Base-by-base conservation (phyloP, 2,888 invertebrate species). In the Elgonia sp. region DNA sequence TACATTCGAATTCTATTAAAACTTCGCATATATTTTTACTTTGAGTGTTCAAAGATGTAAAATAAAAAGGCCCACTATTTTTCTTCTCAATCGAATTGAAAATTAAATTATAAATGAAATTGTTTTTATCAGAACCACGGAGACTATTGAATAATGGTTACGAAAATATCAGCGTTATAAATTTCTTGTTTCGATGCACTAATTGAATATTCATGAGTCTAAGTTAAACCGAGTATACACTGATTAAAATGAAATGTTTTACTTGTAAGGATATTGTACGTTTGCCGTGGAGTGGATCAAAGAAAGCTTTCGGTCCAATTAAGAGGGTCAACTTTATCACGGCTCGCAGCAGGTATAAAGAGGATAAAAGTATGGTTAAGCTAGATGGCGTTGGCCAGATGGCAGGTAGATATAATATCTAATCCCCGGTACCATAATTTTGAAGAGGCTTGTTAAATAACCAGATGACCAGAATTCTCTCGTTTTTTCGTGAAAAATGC, bases 321-420 rank as follows among this genome's bases (percentile, higher is more conserved):
- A 88, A 88, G 77, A 88, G 77, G 79, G 84, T 84, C 88, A 81
- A 77, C 84, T 88, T 87, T 87, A 87, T 87, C 87, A 73, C 69
- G 69, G 46, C 63, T 75, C 80, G 50, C 69, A 79, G 87, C 84
- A 87, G 84, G 77, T 81, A 87, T 72, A 84, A 87, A 76, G 72
- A 75, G 81, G 65, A 84, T 84, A 81, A 89, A 87, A 89, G 73
- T 84, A 67, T 79, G 75, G 72, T 77, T 82, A 77, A 86, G 73
- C 81, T 81, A 76, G 77, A 82, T 73, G 73, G 82, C 76, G 82
- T 76, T 84, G 83, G 73, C 81, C 89, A 85, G 76, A 69, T 86
- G 87, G 87, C 86, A 75, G 87, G 87, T 80, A 89, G 83, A 86
- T 85, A 77, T 82, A 85, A 87, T 84, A 85, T 85, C 87, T 84